Conservation (phyloP, 2,797 vertebrate species). For the Acipenser transmontanus region DNA sequence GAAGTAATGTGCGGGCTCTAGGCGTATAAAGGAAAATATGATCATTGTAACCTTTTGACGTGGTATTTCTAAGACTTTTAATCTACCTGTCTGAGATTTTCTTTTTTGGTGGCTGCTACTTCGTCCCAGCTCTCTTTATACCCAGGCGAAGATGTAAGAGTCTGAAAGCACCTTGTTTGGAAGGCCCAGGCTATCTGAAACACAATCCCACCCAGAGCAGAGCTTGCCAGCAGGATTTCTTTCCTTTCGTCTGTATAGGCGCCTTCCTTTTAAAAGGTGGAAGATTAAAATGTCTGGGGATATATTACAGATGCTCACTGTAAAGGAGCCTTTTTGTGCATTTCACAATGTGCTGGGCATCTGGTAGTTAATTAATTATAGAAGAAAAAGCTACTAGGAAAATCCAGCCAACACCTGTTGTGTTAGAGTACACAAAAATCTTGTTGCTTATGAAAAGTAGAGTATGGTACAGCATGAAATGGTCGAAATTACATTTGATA, state of each 20-base stretch:
- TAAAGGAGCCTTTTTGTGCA: slow-evolving; percentile 26
- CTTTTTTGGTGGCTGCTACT: slow-evolving; percentile 45
- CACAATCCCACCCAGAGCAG: slow-evolving; percentile 42
- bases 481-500: too few species aligned
- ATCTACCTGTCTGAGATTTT: slow-evolving; percentile 38
- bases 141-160: slow-evolving; percentile 45
- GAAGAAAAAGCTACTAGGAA: too few species aligned
- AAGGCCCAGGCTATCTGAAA: slow-evolving; percentile 57
- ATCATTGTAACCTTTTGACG: slow-evolving; percentile 49
- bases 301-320: slow-evolving; percentile 40
- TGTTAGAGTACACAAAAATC: too few species aligned
- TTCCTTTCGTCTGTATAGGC: slow-evolving; percentile 47
- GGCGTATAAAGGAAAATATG: slow-evolving; percentile 54
- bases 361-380: too few species aligned
- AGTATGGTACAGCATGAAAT: too few species aligned
- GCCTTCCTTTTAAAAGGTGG: slow-evolving; percentile 48
- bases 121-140: slow-evolving; percentile 42
- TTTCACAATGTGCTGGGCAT: too few species aligned
- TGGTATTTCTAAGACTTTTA: slow-evolving; percentile 52
- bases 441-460: too few species aligned
- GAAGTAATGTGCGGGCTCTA: slow-evolving; percentile 62
- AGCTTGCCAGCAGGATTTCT: slow-evolving; percentile 50
- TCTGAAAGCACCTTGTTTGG: slow-evolving; percentile 40
- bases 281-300: slow-evolving; percentile 57
- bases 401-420: too few species aligned